phyloP scores from a whole-genome alignment of 2,113 vertebrate species.

The Azemiops feae region DNA sequence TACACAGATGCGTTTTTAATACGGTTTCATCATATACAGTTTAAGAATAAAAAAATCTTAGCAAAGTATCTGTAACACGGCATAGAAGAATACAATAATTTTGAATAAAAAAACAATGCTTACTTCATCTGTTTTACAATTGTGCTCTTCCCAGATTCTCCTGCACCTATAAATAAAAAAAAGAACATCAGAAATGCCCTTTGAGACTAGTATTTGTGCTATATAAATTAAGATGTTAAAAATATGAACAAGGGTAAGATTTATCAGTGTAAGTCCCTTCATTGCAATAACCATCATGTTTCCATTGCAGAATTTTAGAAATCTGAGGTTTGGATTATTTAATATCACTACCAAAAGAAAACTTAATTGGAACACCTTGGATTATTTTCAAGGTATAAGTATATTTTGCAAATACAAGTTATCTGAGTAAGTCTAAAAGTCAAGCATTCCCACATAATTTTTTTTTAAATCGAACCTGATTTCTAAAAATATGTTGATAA shows the following conservation, averaged over 20 bases:
- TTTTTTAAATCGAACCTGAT: neutral
- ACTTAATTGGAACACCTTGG: neutral
- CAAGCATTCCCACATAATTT: neutral
- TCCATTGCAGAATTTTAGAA: neutral
- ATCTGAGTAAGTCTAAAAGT: neutral
- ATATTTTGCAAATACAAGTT: neutral
- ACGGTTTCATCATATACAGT: neutral
- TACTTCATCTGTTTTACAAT: slow-evolving; percentile 99
- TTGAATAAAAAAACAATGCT: slow-evolving; percentile 60
- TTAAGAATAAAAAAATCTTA: neutral
- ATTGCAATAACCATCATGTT: neutral
- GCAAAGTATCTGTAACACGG: neutral
- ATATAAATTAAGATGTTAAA: neutral
- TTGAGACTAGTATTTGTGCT: neutral
- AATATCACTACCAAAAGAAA: neutral
- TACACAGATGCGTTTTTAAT: neutral
- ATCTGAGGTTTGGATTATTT: neutral
- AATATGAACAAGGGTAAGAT: neutral
- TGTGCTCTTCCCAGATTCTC: slow-evolving; percentile 97
- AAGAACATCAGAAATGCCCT: neutral
- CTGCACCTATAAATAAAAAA: slow-evolving; percentile 83
- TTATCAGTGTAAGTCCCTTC: neutral
- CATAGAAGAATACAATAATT: neutral
- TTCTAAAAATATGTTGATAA: neutral
- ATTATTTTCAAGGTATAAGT: neutral